Evolutionary conservation across 1,140 invertebrate species (phyloP), one percentile per base, ranked within the genome.

Genomic region (Orius insidiosus): DNA sequence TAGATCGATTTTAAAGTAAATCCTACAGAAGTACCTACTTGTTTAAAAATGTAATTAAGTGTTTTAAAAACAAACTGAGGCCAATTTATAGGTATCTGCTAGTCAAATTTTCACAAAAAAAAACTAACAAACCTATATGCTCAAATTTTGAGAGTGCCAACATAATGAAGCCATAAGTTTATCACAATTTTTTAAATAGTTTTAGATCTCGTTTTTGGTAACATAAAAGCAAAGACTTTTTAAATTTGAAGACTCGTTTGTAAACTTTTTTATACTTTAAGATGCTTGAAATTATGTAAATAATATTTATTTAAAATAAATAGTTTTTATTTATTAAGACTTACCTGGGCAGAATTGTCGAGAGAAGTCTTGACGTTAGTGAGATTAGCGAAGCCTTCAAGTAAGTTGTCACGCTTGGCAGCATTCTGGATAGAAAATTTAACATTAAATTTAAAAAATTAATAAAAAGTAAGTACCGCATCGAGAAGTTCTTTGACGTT

Each of bases 271-370:
- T 24, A 7, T 24, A 24, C 3, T 24, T 24, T 24, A 24, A 4
- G 3, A 24, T 24, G 24, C 24, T 24, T 24, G 24, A 7, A 24
- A 24, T 24, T 24, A 24, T 24, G 24, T 24, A 24, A 24, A 14
- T 5, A 50, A 0, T 5, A 60, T 62, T 59, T 63, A 18, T 9
- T 45, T 53, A 51, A 46, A 16, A 14, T 40, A 37, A 48, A 47
- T 16, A 32, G 9, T 45, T 5, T 45, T 13, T 3, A 13, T 2
- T 10, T 36, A 35, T 13, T 35, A 8, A 9, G n/a, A 13, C 31
- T 10, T 33, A 9, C 31, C 13, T 8, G 8, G 19, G 15, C 3
- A 15, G 8, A 13, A 3, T 19, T 15, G 2, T 30, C n/a, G 10
- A 30, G 11, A 5, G 18, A 13, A 9, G 2, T 13, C 7, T 34